Percentiles rank a stretch among this genome's conserved stretches.
Evolutionary conservation across 1,140 invertebrate species (phyloP).

Genomic region (Fopius arisanus): DNA sequence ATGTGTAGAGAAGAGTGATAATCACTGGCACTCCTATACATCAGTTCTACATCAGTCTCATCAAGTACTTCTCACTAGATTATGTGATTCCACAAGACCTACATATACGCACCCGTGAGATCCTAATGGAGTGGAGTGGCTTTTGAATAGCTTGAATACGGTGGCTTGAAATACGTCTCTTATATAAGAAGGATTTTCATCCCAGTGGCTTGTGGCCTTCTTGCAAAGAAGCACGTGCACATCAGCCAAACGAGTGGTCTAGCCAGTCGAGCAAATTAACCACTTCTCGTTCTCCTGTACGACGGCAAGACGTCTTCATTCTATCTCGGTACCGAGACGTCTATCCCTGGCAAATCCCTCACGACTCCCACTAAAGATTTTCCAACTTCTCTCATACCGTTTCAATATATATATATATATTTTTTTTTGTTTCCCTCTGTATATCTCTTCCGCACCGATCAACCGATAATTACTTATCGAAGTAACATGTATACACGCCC

Average conservation of each 20-base stretch:
- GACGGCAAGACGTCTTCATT: slow-evolving; percentile 47
- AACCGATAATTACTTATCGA: slow-evolving; percentile 32
- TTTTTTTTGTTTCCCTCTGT: not conserved
- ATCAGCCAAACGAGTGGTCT: slow-evolving; percentile 55
- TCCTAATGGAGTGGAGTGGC: not conserved
- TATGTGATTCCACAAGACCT: not conserved
- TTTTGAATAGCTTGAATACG: not conserved
- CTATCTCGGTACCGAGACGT: slow-evolving; percentile 13
- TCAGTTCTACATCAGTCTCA: not conserved
- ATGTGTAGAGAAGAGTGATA: not conserved
- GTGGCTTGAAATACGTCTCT: not conserved
- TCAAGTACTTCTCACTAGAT: not conserved
- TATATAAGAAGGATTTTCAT: not conserved
- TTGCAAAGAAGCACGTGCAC: slow-evolving; percentile 19
- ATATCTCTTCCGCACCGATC: slow-evolving; percentile 21
- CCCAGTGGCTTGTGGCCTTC: slow-evolving; percentile 8
- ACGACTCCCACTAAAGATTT: not conserved
- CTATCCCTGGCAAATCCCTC: not conserved
- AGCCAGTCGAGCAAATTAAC: slow-evolving; percentile 56
- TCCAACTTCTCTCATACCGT: not conserved
- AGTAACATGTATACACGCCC: slow-evolving; percentile 24
- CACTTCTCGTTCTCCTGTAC: slow-evolving; percentile 44
- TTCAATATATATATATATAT: not conserved
- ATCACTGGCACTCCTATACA: not conserved
- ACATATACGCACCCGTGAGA: not conserved